Percentiles rank a stretch among this genome's conserved stretches.
These are phyloP conservation scores for Cotesia congregata DNA, from an alignment of 2,888 invertebrate species.

Conservation along the genomic window DNA sequence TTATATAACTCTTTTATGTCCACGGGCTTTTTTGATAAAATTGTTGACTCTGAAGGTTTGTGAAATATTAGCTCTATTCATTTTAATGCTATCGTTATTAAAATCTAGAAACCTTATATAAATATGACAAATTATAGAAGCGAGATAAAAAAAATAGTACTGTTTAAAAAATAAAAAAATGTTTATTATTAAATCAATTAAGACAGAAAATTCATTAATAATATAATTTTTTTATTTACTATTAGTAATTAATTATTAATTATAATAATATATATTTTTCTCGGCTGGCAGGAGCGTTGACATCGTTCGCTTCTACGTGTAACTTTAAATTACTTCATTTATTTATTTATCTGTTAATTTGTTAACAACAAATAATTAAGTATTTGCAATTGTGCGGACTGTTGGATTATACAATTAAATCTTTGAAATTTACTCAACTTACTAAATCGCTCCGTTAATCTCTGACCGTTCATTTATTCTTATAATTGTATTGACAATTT, in stretches of 20 bases:
- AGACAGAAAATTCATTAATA: conserved; percentile 24
- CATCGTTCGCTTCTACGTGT: background rate
- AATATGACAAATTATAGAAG: no score
- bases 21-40: background rate
- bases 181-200: background rate
- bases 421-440: background rate
- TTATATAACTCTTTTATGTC: background rate
- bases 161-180: background rate
- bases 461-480: background rate
- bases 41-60: background rate
- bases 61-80: background rate
- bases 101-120: no score
- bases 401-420: background rate
- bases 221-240: conserved; percentile 19
- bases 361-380: background rate
- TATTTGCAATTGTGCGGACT: background rate
- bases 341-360: background rate
- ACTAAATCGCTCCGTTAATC: background rate
- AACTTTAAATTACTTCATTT: background rate
- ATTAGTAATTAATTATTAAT: conserved; percentile 11
- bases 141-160: background rate
- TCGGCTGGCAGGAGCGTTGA: background rate
- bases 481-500: no score
- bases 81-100: no score
- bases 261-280: conserved; percentile 10